A percentile compares a stretch with the other conserved stretches of the same genome.
These are phyloP conservation scores for Drosophila suzukii DNA, from an alignment of 1,140 invertebrate species.

Conservation along the genomic window DNA sequence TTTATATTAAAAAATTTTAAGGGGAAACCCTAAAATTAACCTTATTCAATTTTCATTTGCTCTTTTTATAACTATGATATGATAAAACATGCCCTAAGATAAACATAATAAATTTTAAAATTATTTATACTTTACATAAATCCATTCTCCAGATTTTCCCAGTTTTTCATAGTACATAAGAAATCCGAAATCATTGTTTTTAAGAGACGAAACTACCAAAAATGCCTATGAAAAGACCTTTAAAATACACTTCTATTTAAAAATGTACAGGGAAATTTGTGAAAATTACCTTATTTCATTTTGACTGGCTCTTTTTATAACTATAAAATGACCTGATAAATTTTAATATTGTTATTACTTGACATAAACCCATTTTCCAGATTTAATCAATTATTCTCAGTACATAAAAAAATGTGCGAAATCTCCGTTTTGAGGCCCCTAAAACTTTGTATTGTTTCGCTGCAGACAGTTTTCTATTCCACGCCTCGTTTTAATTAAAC, in stretches of 20 bases:
- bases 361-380: not conserved
- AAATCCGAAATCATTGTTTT: conserved; percentile 5
- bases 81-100: not conserved
- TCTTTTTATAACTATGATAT: not conserved
- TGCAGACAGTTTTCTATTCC: conserved; percentile 26
- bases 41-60: not conserved
- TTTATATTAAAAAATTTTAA: no score
- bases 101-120: not conserved
- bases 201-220: not conserved
- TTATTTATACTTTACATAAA: no score
- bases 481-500: conserved; percentile 59
- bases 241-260: not conserved
- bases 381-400: conserved; percentile 9
- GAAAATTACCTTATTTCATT: not conserved
- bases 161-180: conserved; percentile 19
- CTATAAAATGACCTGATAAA: not conserved
- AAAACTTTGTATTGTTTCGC: conserved; percentile 32
- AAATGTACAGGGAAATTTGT: not conserved
- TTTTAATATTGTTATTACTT: no score
- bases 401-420: conserved; percentile 15
- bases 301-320: not conserved
- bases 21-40: no score
- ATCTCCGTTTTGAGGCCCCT: conserved; percentile 4
- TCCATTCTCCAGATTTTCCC: not conserved
- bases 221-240: not conserved